Conservation (phyloP, 2,888 invertebrate genomes). For the Synanthedon formicaeformis region DNA sequence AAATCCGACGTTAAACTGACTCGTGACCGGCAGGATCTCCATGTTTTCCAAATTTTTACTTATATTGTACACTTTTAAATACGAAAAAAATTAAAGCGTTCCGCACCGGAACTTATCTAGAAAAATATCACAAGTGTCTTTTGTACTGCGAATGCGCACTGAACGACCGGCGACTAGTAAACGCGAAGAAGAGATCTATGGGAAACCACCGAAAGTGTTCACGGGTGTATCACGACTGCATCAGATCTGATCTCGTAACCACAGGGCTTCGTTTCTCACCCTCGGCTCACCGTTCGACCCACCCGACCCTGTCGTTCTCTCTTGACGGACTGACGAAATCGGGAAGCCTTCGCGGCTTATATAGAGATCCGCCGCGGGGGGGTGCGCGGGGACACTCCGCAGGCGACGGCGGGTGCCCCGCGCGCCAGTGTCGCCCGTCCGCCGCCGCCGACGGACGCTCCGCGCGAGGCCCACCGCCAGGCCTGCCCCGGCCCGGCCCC, state of each 20-base stretch:
- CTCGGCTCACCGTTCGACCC: slow-evolving; percentile 54
- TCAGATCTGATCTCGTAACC: slow-evolving; percentile 70
- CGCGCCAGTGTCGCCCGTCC: slow-evolving; percentile 48
- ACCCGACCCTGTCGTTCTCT: slow-evolving; percentile 63
- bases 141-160: slow-evolving; percentile 66
- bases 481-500: background rate
- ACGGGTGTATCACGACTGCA: slow-evolving; percentile 53
- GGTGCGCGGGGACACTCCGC: slow-evolving; percentile 45
- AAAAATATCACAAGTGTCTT: slow-evolving; percentile 71
- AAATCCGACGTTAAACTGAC: slow-evolving; percentile 81
- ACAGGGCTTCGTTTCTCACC: slow-evolving; percentile 63
- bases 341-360: slow-evolving; percentile 51
- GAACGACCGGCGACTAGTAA: slow-evolving; percentile 57
- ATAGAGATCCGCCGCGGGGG: slow-evolving; percentile 52
- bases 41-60: slow-evolving; percentile 74
- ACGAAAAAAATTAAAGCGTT: slow-evolving; percentile 48
- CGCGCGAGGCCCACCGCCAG: background rate
- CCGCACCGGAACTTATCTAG: slow-evolving; percentile 60
- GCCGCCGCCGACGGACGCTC: slow-evolving; percentile 18
- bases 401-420: slow-evolving; percentile 54
- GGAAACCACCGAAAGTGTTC: slow-evolving; percentile 45
- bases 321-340: slow-evolving; percentile 61
- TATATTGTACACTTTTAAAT: slow-evolving; percentile 68
- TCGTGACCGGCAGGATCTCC: slow-evolving; percentile 85
- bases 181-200: slow-evolving; percentile 62